phyloP scores from a whole-genome alignment of 2,113 vertebrate genomes.

The Poeciliopsis retropinna region DNA sequence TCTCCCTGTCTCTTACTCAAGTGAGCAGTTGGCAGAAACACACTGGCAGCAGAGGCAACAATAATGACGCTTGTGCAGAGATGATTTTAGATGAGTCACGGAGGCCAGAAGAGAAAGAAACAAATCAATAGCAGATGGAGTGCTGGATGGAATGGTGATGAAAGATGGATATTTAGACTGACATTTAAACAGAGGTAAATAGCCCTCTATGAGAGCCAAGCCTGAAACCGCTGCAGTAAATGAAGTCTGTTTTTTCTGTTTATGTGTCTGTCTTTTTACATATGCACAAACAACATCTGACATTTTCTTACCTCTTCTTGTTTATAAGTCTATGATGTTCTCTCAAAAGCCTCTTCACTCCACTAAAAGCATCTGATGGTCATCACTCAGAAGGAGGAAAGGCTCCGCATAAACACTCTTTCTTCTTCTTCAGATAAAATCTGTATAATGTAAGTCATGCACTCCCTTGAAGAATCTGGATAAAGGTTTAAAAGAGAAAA shows the following conservation, averaged over 20 bases:
- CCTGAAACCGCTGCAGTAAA: constrained; percentile 24
- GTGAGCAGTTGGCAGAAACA: constrained; percentile 53
- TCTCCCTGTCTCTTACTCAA: constrained; percentile 26
- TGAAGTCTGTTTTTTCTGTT: constrained; percentile 30
- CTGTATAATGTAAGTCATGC: constrained; percentile 1
- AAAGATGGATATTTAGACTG: constrained; percentile 55
- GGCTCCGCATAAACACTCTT: constrained; percentile 2
- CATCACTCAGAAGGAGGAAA: constrained; percentile 10
- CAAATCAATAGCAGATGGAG: constrained; percentile 61
- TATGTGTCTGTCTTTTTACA: constrained; percentile 15
- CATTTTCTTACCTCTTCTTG: constrained; percentile 16
- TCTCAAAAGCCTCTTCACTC: background rate
- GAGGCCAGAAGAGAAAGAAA: constrained; percentile 26
- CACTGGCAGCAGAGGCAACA: constrained; percentile 34
- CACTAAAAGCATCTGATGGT: constrained; percentile 25
- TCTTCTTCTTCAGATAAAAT: constrained; percentile 1
- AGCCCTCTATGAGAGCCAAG: constrained; percentile 20
- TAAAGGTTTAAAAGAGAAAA: background rate
- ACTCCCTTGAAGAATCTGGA: background rate
- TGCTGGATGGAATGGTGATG: constrained; percentile 14
- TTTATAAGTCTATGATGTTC: constrained; percentile 7
- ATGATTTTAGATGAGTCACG: constrained; percentile 58
- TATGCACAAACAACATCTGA: constrained; percentile 16
- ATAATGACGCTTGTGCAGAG: constrained; percentile 43
- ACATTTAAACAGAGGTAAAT: constrained; percentile 63